Percentiles rank a stretch among this genome's conserved stretches.
Evolutionary conservation across 2,113 vertebrate species (phyloP).

Genomic region (Rhinoptilus africanus): DNA sequence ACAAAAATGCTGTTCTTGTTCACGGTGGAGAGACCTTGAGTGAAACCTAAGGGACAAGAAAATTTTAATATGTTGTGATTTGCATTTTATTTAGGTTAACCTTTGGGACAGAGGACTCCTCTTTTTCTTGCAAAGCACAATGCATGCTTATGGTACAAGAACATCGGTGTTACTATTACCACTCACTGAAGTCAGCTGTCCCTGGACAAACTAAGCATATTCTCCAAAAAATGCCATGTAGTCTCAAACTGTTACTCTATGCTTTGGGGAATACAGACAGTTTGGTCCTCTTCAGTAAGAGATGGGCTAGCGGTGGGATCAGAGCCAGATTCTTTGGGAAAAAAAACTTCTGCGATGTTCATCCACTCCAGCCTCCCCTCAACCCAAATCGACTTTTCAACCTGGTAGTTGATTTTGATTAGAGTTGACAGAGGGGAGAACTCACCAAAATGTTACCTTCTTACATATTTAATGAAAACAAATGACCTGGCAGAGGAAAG

Average conservation of each 20-base stretch:
- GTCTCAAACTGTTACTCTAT: not conserved
- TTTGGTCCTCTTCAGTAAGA: not conserved
- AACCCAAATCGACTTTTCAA: not conserved
- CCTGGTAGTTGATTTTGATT: not conserved
- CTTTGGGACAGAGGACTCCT: not conserved
- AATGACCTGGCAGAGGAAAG: not conserved
- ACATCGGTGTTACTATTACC: not conserved
- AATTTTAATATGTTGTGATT: not conserved
- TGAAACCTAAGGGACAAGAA: not conserved
- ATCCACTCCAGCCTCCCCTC: not conserved
- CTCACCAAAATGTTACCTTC: not conserved
- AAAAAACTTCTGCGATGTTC: not conserved
- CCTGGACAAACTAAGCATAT: not conserved
- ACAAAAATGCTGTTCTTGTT: not conserved
- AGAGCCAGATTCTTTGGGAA: rapidly evolving
- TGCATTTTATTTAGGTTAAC: not conserved
- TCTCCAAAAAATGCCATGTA: not conserved
- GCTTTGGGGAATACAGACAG: not conserved
- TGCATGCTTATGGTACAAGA: not conserved
- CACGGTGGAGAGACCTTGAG: not conserved
- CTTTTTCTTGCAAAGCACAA: not conserved
- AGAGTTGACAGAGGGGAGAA: not conserved
- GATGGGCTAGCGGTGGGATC: not conserved
- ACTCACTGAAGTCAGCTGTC: not conserved
- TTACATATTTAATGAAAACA: not conserved